A percentile compares a stretch with the other conserved stretches of the same genome.
phyloP scores from a whole-genome alignment of 92 coral and sea anemone genomes.

The Paragorgia papillata region DNA sequence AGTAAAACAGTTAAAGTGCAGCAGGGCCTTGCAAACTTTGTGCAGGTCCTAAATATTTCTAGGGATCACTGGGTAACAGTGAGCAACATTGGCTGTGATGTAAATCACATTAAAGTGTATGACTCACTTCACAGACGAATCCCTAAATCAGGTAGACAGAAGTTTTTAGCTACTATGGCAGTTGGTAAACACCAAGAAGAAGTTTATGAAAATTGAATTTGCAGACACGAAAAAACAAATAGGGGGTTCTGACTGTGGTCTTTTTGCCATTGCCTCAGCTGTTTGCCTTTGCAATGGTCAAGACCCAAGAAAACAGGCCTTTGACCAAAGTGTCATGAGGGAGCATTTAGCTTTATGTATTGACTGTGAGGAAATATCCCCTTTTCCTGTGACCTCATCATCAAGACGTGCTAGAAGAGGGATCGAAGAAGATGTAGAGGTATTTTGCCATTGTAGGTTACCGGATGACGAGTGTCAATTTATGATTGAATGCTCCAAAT shows the following conservation, averaged over 20 bases:
- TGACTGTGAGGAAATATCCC: background rate
- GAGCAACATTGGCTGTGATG: background rate
- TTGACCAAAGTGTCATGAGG: slow-evolving; percentile 1
- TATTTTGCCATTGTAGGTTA: background rate
- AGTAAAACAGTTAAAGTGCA: background rate
- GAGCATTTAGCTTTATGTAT: background rate
- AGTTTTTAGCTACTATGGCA: background rate
- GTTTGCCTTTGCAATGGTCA: slow-evolving; percentile 8
- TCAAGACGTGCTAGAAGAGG: background rate
- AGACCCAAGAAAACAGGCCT: background rate
- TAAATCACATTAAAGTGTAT: background rate
- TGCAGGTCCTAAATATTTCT: background rate
- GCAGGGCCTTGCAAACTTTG: background rate
- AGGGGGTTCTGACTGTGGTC: background rate
- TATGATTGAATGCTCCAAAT: background rate
- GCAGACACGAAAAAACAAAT: background rate
- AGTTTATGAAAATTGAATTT: background rate
- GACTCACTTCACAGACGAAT: background rate
- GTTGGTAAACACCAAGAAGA: background rate
- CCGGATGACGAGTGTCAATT: background rate
- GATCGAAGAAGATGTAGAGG: background rate
- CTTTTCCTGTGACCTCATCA: too few species aligned
- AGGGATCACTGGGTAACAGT: slow-evolving; percentile 1
- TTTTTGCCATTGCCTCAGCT: too few species aligned
- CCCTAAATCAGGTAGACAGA: background rate